These are phyloP conservation scores for Chloroceryle inda DNA, from an alignment of 2,797 vertebrate genomes.

Conservation along the genomic window DNA sequence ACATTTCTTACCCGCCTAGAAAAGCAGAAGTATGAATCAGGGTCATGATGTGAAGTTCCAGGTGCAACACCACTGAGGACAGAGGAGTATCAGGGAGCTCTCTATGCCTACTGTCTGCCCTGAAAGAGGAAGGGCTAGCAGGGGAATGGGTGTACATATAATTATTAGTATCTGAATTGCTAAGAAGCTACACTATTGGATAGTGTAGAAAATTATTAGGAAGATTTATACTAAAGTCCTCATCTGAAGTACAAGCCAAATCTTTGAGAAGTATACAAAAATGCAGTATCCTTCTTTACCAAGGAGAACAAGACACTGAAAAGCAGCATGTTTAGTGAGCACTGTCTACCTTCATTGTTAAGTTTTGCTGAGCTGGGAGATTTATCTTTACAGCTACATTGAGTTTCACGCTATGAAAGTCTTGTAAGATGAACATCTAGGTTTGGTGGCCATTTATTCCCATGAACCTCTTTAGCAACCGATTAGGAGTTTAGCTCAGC, in stretches of 20 bases:
- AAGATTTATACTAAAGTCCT: not conserved
- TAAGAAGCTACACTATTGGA: not conserved
- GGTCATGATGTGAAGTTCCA: not conserved
- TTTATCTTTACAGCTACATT: not conserved
- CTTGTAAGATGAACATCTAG: not conserved
- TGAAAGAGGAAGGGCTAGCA: not conserved
- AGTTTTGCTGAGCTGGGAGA: not conserved
- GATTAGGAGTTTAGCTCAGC: not conserved
- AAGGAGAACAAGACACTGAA: not conserved
- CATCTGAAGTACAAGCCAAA: not conserved
- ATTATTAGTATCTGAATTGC: not conserved
- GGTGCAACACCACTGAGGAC: too few species aligned
- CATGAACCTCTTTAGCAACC: not conserved
- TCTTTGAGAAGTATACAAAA: not conserved
- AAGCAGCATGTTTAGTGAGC: not conserved
- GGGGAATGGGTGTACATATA: not conserved
- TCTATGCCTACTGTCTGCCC: rapidly evolving
- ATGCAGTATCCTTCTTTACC: not conserved
- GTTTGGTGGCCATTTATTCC: not conserved
- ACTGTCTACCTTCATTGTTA: not conserved
- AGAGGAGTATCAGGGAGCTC: not conserved
- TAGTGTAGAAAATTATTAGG: not conserved
- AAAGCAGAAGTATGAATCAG: not conserved
- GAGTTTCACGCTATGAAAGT: not conserved
- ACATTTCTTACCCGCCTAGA: not conserved